Conservation (phyloP, 2,113 vertebrate species). For the Malurus alboscapulatus region DNA sequence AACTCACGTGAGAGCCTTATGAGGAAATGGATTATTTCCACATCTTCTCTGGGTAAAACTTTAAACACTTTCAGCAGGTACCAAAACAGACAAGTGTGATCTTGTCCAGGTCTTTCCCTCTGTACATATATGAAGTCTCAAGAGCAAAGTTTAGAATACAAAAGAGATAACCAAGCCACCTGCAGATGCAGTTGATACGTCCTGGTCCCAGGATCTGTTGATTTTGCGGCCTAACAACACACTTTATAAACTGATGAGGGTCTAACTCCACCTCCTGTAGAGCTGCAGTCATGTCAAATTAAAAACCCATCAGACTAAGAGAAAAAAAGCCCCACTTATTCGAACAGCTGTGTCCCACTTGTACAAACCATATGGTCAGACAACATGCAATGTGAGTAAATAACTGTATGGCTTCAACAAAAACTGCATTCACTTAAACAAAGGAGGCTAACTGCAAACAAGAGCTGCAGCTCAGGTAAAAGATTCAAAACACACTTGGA, state of each 20-base stretch:
- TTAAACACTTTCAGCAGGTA: not conserved
- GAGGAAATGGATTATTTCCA: not conserved
- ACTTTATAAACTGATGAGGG: not conserved
- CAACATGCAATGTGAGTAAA: not conserved
- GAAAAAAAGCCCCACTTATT: not conserved
- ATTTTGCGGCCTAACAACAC: not conserved
- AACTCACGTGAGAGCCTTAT: not conserved
- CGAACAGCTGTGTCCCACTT: slow-evolving; percentile 1
- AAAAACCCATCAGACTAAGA: slow-evolving; percentile 15
- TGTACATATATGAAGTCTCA: not conserved
- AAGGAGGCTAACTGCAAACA: not conserved
- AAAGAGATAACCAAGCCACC: not conserved
- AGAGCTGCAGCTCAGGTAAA: not conserved
- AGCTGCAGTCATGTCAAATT: not conserved
- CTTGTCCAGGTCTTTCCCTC: not conserved
- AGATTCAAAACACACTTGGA: not conserved
- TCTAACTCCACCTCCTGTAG: not conserved
- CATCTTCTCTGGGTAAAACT: not conserved
- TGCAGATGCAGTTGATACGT: not conserved
- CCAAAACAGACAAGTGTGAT: not conserved
- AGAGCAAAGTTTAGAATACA: not conserved
- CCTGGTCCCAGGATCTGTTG: not conserved
- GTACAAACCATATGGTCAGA: slow-evolving; percentile 14
- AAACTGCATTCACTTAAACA: not conserved
- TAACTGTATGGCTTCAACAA: not conserved